A percentile compares a stretch with the other conserved stretches of the same genome.
phyloP scores from a whole-genome alignment of 2,888 invertebrate genomes.

The Polyploca ridens region DNA sequence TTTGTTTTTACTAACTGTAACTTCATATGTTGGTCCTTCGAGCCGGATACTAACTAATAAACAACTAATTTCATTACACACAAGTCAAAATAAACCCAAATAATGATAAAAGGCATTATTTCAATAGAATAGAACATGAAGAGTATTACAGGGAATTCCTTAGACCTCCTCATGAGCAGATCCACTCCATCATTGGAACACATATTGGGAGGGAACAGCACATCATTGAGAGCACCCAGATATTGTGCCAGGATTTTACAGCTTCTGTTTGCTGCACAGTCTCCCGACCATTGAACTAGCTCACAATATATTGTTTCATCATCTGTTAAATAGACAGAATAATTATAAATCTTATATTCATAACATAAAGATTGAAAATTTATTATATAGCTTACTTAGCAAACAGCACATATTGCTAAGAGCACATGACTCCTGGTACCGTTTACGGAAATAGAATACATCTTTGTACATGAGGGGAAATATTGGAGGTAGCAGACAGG shows the following conservation, averaged over 20 bases:
- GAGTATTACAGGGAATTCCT: slow-evolving; percentile 85
- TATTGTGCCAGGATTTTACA: slow-evolving; percentile 86
- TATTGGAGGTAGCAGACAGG: slow-evolving; percentile 85
- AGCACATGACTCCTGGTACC: slow-evolving; percentile 68
- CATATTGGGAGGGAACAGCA: slow-evolving; percentile 86
- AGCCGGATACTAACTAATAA: neutral
- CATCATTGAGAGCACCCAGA: slow-evolving; percentile 85
- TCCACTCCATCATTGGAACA: slow-evolving; percentile 86
- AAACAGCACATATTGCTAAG: slow-evolving; percentile 76
- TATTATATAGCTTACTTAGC: slow-evolving; percentile 58
- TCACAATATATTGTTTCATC: slow-evolving; percentile 86
- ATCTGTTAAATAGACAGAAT: slow-evolving; percentile 60
- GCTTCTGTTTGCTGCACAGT: slow-evolving; percentile 47
- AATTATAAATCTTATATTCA: too few relatives aligned
- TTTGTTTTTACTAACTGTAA: too few relatives aligned
- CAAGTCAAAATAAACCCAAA: neutral
- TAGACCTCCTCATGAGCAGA: slow-evolving; percentile 87
- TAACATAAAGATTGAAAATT: too few relatives aligned
- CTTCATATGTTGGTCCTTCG: too few relatives aligned
- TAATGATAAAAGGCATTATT: neutral
- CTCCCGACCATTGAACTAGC: slow-evolving; percentile 86
- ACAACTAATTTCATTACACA: too few relatives aligned
- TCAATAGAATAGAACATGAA: neutral
- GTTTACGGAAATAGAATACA: slow-evolving; percentile 87
- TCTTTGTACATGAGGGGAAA: slow-evolving; percentile 90